Evolutionary conservation across 2,113 vertebrate species (phyloP).

Genomic region (Holacanthus passer): DNA sequence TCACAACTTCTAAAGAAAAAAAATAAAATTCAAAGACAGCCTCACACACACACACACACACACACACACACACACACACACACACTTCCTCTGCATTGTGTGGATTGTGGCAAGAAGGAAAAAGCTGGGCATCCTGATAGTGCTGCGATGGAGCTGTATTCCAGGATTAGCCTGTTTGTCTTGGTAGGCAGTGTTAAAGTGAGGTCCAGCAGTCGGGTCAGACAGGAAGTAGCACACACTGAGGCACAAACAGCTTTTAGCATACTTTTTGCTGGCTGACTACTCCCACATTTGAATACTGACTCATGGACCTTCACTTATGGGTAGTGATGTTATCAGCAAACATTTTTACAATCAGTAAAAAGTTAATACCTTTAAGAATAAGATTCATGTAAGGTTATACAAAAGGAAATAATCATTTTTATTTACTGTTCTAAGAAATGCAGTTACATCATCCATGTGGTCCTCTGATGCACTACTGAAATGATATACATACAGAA

Average conservation of each 20-base stretch:
- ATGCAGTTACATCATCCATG: neutral
- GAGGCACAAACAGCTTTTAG: constrained; percentile 14
- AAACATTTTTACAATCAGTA: neutral
- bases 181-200: constrained; percentile 41
- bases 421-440: neutral
- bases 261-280: neutral
- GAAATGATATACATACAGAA: too few species aligned
- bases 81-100: constrained; percentile 80
- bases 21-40: constrained; percentile 26
- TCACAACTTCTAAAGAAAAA: constrained; percentile 10
- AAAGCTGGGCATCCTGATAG: constrained; percentile 78
- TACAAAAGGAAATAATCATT: neutral
- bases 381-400: neutral
- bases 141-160: constrained; percentile 52
- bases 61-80: constrained; percentile 22
- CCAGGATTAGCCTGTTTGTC: constrained; percentile 74
- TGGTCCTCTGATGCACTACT: neutral
- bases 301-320: constrained; percentile 25
- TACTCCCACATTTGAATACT: constrained; percentile 20
- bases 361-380: neutral
- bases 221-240: constrained; percentile 56
- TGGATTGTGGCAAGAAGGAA: constrained; percentile 72
- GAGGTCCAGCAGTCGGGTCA: constrained; percentile 53
- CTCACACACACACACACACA: constrained; percentile 37
- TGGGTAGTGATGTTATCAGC: neutral